Evolutionary conservation across 23 tunicate genomes (phyloP).

Genomic region (Diplosoma virens): DNA sequence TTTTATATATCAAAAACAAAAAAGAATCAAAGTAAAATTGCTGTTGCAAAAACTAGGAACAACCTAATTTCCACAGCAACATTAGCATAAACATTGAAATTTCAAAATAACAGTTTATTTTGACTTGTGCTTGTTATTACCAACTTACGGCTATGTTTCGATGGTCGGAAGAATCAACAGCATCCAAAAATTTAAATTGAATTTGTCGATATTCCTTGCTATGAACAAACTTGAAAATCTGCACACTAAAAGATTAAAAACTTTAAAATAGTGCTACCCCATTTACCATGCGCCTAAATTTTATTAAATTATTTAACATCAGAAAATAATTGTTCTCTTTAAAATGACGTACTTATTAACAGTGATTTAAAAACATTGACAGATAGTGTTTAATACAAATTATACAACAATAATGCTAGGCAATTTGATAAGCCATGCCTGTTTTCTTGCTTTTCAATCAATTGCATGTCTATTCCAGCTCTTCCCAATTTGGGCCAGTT

Average conservation of each 20-base stretch:
- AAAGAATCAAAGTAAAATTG: background rate
- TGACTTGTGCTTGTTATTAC: background rate
- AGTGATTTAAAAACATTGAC: background rate
- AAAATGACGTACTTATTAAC: background rate
- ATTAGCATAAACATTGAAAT: background rate
- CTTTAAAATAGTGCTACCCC: background rate
- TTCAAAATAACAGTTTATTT: background rate
- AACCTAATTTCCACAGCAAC: background rate
- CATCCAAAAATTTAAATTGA: conserved; percentile 71
- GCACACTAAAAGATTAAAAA: conserved; percentile 19
- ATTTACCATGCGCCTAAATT: background rate
- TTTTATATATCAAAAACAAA: background rate
- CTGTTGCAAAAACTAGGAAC: background rate
- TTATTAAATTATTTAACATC: background rate
- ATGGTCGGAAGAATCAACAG: conserved; percentile 74
- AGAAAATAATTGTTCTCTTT: background rate
- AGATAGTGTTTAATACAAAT: background rate
- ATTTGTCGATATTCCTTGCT: conserved; percentile 67
- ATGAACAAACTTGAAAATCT: conserved; percentile 62
- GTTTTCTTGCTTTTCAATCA: conserved; percentile 27
- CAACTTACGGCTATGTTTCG: conserved; percentile 60
- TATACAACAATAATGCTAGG: background rate
- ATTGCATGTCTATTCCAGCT: conserved; percentile 59
- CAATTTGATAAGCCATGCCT: background rate
- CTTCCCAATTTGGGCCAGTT: conserved; percentile 46